Evolutionary conservation across 2,797 vertebrate species (phyloP).

Genomic region (Pampus argenteus): DNA sequence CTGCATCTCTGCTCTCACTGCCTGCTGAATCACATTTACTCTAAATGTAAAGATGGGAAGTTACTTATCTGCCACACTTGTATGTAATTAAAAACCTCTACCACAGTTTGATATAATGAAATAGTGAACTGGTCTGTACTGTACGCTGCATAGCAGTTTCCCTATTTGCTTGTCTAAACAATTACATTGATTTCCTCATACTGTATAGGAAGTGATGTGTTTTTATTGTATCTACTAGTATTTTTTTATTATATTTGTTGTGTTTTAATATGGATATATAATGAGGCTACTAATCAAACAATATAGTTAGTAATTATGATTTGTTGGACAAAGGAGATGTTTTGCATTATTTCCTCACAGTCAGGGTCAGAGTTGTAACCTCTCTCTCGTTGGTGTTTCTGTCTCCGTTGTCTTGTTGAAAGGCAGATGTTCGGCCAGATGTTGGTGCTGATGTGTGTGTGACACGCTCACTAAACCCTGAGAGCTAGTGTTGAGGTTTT

Average conservation of each 20-base stretch:
- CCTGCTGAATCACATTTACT: slow-evolving; percentile 6
- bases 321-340: neutral
- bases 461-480: slow-evolving; percentile 3
- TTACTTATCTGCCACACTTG: neutral
- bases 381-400: slow-evolving; percentile 13
- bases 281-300: neutral
- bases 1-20: slow-evolving; percentile 1
- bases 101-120: neutral
- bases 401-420: slow-evolving; percentile 15
- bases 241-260: no score
- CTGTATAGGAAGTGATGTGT: neutral
- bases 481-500: slow-evolving; percentile 7
- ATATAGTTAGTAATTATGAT: neutral
- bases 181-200: neutral
- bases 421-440: slow-evolving; percentile 53
- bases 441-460: slow-evolving; percentile 28
- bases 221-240: no score
- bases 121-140: accelerated
- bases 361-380: neutral
- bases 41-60: neutral
- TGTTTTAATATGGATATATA: no score
- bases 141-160: neutral
- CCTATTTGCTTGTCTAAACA: neutral
- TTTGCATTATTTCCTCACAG: neutral
- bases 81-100: neutral